Conservation (phyloP, 2,888 invertebrate genomes). For the Himalopsyche kuldschensis region DNA sequence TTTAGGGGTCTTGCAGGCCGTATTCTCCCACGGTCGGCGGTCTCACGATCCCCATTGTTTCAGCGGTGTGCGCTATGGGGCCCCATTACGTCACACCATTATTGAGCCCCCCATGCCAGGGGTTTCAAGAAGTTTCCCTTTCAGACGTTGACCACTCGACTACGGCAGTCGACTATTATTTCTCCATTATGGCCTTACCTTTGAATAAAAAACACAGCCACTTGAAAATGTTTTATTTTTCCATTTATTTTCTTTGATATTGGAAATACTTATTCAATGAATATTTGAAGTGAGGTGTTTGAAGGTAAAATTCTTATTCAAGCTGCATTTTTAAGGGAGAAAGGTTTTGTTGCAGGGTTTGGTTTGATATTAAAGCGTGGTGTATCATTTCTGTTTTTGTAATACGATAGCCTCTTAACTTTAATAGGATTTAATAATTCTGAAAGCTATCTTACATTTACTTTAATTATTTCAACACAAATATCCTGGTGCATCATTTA, state of each 20-base stretch:
- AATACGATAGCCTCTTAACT: neutral
- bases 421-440: too few relatives aligned
- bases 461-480: too few relatives aligned
- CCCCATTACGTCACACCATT: conserved; percentile 30
- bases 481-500: too few relatives aligned
- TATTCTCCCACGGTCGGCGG: conserved; percentile 38
- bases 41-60: conserved; percentile 36
- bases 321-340: neutral
- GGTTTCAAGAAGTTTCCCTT: conserved; percentile 16
- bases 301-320: neutral
- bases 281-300: neutral
- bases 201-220: conserved; percentile 17
- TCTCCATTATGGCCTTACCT: conserved; percentile 20
- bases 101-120: neutral
- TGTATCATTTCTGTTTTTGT: neutral
- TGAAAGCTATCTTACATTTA: too few relatives aligned
- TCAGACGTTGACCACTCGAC: conserved; percentile 31
- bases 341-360: neutral
- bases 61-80: conserved; percentile 7
- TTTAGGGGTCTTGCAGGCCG: conserved; percentile 9
- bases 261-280: conserved; percentile 5
- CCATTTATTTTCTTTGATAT: neutral
- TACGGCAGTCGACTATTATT: conserved; percentile 25
- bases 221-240: conserved; percentile 24
- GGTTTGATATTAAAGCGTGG: neutral